Percentiles rank a stretch among this genome's conserved stretches.
phyloP scores from a whole-genome alignment of 2,113 vertebrate species.

The Scortum barcoo region DNA sequence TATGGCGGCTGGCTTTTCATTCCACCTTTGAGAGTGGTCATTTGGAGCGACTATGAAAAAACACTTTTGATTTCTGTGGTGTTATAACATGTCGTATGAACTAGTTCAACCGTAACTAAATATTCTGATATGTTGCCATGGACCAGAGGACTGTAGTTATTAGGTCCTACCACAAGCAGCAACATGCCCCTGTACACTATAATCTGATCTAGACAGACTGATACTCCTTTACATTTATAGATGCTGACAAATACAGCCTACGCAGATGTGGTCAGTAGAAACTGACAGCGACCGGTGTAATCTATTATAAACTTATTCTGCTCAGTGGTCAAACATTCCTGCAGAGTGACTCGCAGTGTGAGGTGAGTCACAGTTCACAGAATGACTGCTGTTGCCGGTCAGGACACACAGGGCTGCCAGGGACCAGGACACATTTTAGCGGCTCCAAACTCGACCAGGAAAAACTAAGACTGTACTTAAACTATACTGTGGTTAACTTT shows the following conservation, averaged over 20 bases:
- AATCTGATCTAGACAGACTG: neutral
- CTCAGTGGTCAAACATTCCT: slow-evolving; percentile 55
- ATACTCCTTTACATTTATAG: slow-evolving; percentile 21
- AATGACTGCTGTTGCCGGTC: slow-evolving; percentile 13
- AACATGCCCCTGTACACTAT: neutral
- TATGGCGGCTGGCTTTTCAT: too few relatives aligned
- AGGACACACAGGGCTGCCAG: slow-evolving; percentile 13
- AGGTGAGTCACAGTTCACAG: slow-evolving; percentile 8
- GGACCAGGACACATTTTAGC: neutral
- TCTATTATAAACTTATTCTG: slow-evolving; percentile 43
- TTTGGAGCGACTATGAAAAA: too few relatives aligned
- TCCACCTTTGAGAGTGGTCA: too few relatives aligned
- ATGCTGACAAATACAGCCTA: slow-evolving; percentile 7
- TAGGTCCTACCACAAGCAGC: neutral
- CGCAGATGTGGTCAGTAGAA: slow-evolving; percentile 25
- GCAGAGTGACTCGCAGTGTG: slow-evolving; percentile 36
- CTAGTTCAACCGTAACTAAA: neutral
- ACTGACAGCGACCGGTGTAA: slow-evolving; percentile 32
- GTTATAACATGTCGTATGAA: too few relatives aligned
- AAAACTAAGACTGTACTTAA: neutral
- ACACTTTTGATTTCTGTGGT: too few relatives aligned
- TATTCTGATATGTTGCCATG: neutral
- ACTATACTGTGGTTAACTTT: neutral
- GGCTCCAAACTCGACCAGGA: neutral
- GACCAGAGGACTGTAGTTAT: neutral